These are phyloP conservation scores for Myotis findleyi DNA, from an alignment of 2,797 vertebrate genomes.

Conservation along the genomic window DNA sequence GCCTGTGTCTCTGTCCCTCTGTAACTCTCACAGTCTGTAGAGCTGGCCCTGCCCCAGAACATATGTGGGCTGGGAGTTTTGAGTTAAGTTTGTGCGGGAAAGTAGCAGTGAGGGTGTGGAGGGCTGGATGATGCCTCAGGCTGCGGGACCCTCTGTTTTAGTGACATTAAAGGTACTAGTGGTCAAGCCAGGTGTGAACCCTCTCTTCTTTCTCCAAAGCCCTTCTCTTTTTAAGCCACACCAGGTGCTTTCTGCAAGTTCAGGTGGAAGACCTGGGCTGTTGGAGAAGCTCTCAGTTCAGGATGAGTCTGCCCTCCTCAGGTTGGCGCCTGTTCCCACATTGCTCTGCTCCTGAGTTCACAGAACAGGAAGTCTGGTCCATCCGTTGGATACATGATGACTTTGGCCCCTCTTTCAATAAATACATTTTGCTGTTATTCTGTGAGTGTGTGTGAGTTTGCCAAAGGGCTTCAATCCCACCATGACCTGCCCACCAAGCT, in stretches of 20 bases:
- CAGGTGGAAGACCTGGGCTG: neutral
- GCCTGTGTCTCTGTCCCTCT: neutral
- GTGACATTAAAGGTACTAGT: neutral
- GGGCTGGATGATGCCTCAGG: neutral
- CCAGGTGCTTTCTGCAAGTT: neutral
- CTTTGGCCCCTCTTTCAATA: neutral
- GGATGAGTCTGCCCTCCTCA: accelerated
- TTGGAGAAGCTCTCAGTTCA: neutral
- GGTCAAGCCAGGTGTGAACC: neutral
- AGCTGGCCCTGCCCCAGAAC: neutral
- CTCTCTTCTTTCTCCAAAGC: neutral
- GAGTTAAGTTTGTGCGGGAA: neutral
- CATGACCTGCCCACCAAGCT: neutral
- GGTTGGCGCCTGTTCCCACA: neutral
- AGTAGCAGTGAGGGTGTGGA: neutral
- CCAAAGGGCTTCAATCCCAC: neutral
- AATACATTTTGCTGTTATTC: neutral
- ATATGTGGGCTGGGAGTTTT: accelerated
- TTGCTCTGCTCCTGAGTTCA: no score
- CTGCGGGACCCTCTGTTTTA: neutral
- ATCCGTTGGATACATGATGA: neutral
- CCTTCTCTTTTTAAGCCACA: neutral
- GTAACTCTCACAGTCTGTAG: accelerated
- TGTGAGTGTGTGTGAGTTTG: neutral
- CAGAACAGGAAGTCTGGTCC: neutral